Conservation (phyloP, 2,797 vertebrate genomes). For the Pseudomugil tenellus region DNA sequence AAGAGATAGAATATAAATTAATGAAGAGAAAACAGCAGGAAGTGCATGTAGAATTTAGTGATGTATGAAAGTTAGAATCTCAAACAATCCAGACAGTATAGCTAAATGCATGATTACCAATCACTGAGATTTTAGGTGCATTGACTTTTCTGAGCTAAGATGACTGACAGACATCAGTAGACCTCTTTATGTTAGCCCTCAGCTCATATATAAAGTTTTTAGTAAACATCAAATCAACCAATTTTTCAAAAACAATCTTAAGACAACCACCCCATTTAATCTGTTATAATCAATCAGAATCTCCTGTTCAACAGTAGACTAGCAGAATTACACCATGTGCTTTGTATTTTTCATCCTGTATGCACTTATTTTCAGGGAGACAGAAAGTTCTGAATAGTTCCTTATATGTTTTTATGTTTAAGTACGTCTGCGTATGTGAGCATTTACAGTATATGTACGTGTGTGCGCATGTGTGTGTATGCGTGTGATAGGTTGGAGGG, state of each 20-base stretch:
- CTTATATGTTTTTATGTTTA: slow-evolving; percentile 44
- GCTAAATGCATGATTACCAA: slow-evolving; percentile 17
- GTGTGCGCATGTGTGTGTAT: background rate
- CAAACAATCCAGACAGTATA: slow-evolving; percentile 38
- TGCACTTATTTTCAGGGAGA: background rate
- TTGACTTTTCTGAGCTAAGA: slow-evolving; percentile 29
- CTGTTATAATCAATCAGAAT: background rate
- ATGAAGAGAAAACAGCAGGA: slow-evolving; percentile 26
- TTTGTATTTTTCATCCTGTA: background rate
- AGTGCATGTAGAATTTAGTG: slow-evolving; percentile 4
- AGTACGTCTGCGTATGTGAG: slow-evolving; percentile 29
- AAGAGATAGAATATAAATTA: slow-evolving; percentile 21
- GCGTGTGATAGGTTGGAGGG: background rate
- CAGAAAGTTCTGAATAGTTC: slow-evolving; percentile 17
- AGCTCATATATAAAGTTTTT: slow-evolving; percentile 15
- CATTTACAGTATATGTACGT: background rate
- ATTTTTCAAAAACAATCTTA: slow-evolving; percentile 16
- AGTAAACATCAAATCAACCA: slow-evolving; percentile 6
- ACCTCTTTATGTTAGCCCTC: slow-evolving; percentile 34
- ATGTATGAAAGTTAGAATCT: slow-evolving; percentile 8
- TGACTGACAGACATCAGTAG: slow-evolving; percentile 43
- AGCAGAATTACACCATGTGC: background rate
- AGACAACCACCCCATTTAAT: slow-evolving; percentile 16
- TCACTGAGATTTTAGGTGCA: slow-evolving; percentile 32
- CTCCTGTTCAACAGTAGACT: background rate